Evolutionary conservation across 2,888 invertebrate genomes (phyloP).

Genomic region (Prosapia bicincta): DNA sequence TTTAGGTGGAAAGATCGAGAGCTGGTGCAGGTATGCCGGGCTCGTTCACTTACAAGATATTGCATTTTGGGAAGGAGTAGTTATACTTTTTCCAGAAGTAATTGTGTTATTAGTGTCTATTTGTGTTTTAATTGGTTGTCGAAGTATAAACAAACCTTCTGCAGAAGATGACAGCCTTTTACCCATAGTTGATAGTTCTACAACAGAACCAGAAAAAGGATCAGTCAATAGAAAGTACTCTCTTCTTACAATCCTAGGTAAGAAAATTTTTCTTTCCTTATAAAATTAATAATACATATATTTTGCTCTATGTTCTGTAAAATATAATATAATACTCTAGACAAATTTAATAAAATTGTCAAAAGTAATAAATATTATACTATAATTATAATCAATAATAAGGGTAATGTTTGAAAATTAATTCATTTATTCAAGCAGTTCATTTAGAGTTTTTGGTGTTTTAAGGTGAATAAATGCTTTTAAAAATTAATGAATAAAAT

Average conservation of each 20-base stretch:
- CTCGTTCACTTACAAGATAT: constrained; percentile 60
- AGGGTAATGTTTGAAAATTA: too few relatives aligned
- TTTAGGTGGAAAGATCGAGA: constrained; percentile 55
- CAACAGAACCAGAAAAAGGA: constrained; percentile 3
- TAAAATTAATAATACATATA: too few relatives aligned
- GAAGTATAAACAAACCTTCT: constrained; percentile 41
- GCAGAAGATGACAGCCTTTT: constrained; percentile 33
- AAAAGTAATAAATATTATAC: too few relatives aligned
- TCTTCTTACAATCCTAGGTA: constrained; percentile 42
- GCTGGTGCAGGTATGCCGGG: constrained; percentile 64
- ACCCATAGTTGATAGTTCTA: constrained; percentile 29
- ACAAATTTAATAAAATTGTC: too few relatives aligned
- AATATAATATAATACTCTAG: too few relatives aligned
- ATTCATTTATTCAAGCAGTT: too few relatives aligned
- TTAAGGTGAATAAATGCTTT: too few relatives aligned
- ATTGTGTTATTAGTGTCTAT: constrained; percentile 54
- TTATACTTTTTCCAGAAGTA: constrained; percentile 76
- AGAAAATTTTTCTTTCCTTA: too few relatives aligned
- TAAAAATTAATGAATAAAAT: too few relatives aligned
- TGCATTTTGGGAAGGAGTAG: constrained; percentile 59
- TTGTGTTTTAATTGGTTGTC: constrained; percentile 51
- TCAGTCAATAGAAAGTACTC: constrained; percentile 33
- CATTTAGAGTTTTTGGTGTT: too few relatives aligned
- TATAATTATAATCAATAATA: too few relatives aligned
- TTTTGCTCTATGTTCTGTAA: too few relatives aligned